Evolutionary conservation across 1,140 invertebrate genomes (phyloP), one percentile per base, ranked within the genome.

Genomic region (Orchesella cincta): DNA sequence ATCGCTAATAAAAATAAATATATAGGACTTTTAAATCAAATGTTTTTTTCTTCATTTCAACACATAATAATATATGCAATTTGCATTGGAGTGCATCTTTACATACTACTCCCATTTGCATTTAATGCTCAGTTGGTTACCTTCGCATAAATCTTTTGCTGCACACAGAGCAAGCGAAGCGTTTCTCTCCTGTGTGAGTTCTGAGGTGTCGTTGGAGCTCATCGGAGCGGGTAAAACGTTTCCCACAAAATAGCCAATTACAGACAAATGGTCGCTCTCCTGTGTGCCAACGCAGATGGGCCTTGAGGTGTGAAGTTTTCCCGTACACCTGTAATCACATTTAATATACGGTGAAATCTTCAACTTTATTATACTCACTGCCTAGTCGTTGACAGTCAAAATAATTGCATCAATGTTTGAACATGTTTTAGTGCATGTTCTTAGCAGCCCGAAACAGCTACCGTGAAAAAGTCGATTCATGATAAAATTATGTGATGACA

Each of bases 111-210:
- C n/a, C n/a, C n/a, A n/a, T 12, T 46, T 46, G 8, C 39, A 57
- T 57, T 57, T 18, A 57, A 57, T n/a, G 54, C 3, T 8, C 54
- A 46, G 29, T 46, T 46, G 20, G 20, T 14, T 67, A 67, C 62
- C 77, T 79, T 46, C 88, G 83, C 83, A 86, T 87, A 80, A 85
- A 85, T 35, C 86, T 81, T 83, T 89, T 89, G 81, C 85, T 85
- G 83, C 87, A 88, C 62, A 86, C 82, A 28, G 85, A 83, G 80
- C 87, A 88, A 18, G 84, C 85, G 81, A 88, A 88, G 84, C 94
- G 90, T 87, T 97, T 97, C 87, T 97, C 95, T 75, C 95, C 96
- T 54, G 97, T 98, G 88, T 99, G 97, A 76, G 96, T 99, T 83
- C 97, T 89, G 81, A 97, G 88, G 87, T 99, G 97, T 82, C 97